Base-by-base conservation (phyloP, 2,888 invertebrate genomes). In the Drosophila borealis region DNA sequence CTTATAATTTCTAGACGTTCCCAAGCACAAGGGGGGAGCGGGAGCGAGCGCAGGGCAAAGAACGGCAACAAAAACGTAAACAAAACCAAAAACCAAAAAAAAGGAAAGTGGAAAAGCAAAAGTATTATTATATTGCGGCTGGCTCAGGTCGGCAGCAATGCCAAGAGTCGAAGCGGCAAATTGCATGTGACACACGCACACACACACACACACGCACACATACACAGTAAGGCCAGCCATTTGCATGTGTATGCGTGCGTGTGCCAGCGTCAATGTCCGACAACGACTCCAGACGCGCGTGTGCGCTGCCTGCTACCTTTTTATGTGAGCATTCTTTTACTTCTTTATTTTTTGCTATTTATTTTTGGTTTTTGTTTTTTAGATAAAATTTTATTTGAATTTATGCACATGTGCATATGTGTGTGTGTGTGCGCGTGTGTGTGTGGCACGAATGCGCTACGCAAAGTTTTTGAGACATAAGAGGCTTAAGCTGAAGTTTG, bases 51-150 rank as follows among this genome's bases (percentile, higher is more conserved):
- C 29, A 29, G 29, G 19, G 42, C 25, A 13, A 13, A 10, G 13
- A 36, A 4, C 36, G 3, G 19, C 17, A 29, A 19, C 19, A 50
- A 36, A 33, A 29, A 11, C n/a, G 39, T 14, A 17, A 29, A 39
- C 19, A 17, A 14, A n/a, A 17, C 34, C 13, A 19, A 4, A n/a
- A 17, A 21, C 21, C 17, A 13, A 57, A 54, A 83, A 84, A 85
- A 82, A 83, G 84, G 85, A 82, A 82, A 82, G 88, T 82, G 88
- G 81, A 82, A 87, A 82, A 88, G 88, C 88, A 88, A 88, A 86
- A 86, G 88, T 85, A 88, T 83, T n/a, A n/a, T 88, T 88, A 79
- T 74, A 67, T 69, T 81, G 82, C 85, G 68, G 76, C 84, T 63
- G 65, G 71, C 65, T 74, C 62, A 70, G 74, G 59, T 68, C 55